Conservation (phyloP, 2,888 invertebrate species). For the Julus scandinavius region DNA sequence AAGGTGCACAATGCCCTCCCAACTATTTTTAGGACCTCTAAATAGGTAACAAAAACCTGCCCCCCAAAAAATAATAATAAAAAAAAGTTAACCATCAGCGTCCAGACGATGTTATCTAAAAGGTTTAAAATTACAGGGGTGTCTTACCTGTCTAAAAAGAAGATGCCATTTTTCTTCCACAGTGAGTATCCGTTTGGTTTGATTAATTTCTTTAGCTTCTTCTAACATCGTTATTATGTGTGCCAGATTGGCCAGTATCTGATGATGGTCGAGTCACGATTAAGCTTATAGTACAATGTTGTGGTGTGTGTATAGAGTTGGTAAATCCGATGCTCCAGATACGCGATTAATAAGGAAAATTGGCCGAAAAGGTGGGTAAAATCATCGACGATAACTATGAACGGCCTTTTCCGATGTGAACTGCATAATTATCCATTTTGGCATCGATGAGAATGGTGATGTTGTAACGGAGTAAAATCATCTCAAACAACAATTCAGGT, state of each 20-base stretch:
- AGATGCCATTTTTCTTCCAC: slow-evolving; percentile 58
- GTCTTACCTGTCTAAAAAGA: slow-evolving; percentile 57
- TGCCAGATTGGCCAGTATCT: slow-evolving; percentile 10
- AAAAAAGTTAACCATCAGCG: background rate
- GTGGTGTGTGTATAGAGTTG: too few species aligned
- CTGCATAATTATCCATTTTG: background rate
- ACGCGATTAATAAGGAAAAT: background rate
- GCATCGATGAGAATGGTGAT: background rate
- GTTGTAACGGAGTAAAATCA: background rate
- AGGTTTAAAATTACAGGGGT: background rate
- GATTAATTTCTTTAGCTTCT: slow-evolving; percentile 47
- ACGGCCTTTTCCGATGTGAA: background rate
- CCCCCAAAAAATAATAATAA: background rate
- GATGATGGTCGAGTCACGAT: slow-evolving; percentile 17
- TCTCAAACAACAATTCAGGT: background rate
- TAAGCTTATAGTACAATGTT: background rate
- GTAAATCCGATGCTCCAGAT: slow-evolving; percentile 24
- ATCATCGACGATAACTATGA: background rate
- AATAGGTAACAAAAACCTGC: background rate
- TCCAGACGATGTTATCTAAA: slow-evolving; percentile 28
- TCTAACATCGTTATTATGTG: slow-evolving; percentile 7
- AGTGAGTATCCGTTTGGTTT: slow-evolving; percentile 51
- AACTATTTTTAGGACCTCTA: background rate
- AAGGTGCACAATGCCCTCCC: slow-evolving; percentile 14
- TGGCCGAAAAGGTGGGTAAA: background rate